These are phyloP conservation scores for Tautogolabrus adspersus DNA, from an alignment of 2,113 vertebrate genomes.

Conservation along the genomic window DNA sequence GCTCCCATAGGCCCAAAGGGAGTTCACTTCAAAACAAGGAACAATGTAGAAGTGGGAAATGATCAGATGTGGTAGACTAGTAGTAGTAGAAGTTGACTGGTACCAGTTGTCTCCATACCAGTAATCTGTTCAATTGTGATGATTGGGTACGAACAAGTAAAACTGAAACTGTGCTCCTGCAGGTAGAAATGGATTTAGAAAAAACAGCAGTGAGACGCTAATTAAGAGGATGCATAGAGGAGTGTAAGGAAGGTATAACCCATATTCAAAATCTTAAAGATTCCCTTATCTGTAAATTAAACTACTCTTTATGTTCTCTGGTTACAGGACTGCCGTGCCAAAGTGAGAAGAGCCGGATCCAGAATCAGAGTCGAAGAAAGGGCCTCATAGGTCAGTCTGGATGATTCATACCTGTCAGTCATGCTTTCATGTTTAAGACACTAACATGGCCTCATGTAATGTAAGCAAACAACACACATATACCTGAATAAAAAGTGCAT, in stretches of 20 bases:
- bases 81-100: neutral
- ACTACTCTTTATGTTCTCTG: conserved; percentile 37
- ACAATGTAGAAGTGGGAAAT: too few relatives aligned
- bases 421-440: neutral
- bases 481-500: neutral
- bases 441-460: conserved; percentile 13
- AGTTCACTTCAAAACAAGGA: too few relatives aligned
- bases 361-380: conserved; percentile 92
- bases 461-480: neutral
- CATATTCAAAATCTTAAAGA: neutral
- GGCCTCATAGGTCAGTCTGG: conserved; percentile 90
- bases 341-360: conserved; percentile 96
- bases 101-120: neutral
- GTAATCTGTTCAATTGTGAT: too few relatives aligned
- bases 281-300: neutral
- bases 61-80: too few relatives aligned
- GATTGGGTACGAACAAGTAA: too few relatives aligned
- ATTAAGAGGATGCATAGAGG: neutral
- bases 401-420: conserved; percentile 24
- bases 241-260: too few relatives aligned
- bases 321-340: conserved; percentile 93
- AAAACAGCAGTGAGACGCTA: neutral
- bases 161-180: too few relatives aligned
- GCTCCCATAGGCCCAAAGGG: too few relatives aligned
- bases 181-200: too few relatives aligned